A percentile compares a stretch with the other conserved stretches of the same genome.
These are phyloP conservation scores for Pogoniulus pusillus DNA, from an alignment of 2,797 vertebrate genomes.

Conservation along the genomic window DNA sequence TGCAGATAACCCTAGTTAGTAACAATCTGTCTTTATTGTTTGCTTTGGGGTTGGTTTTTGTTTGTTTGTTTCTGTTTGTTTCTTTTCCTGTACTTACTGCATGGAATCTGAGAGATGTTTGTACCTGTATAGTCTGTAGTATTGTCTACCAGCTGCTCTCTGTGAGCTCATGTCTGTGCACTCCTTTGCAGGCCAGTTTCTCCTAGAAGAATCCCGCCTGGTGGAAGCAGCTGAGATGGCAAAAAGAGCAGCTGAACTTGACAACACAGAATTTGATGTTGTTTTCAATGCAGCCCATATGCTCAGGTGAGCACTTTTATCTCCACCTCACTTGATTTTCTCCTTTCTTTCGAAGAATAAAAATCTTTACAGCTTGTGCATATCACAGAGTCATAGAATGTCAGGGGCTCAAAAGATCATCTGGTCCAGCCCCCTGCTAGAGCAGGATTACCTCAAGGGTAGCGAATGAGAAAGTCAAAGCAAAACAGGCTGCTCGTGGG, in stretches of 20 bases:
- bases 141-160: neutral
- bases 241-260: conserved; percentile 92
- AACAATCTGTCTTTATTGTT: neutral
- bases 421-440: too few relatives aligned
- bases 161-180: neutral
- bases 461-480: too few relatives aligned
- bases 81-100: neutral
- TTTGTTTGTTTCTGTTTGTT: too few relatives aligned
- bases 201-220: conserved; percentile 93
- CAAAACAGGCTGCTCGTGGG: too few relatives aligned
- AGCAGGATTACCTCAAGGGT: too few relatives aligned
- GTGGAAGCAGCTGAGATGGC: conserved; percentile 97
- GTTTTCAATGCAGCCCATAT: conserved; percentile 99
- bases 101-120: neutral
- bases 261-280: conserved; percentile 93
- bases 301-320: conserved; percentile 87
- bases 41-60: too few relatives aligned
- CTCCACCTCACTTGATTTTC: neutral
- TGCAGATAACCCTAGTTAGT: neutral
- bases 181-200: conserved; percentile 90
- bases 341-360: neutral
- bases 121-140: neutral
- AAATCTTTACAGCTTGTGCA: neutral
- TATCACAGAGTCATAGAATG: too few relatives aligned
- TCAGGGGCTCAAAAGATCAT: too few relatives aligned